Conservation (phyloP, 2,113 vertebrate species). For the Clarias gariepinus region DNA sequence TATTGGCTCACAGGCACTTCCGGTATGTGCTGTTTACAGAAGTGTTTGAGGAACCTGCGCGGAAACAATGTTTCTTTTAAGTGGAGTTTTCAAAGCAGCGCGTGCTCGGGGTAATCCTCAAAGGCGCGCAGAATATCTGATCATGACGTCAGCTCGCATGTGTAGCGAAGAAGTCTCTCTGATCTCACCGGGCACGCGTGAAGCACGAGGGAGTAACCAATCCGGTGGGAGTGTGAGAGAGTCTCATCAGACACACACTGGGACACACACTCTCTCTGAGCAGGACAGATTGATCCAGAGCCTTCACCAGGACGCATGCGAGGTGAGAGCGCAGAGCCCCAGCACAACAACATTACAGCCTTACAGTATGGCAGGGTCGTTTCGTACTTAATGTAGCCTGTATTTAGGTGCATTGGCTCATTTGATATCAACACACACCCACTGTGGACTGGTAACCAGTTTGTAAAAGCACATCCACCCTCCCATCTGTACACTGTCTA, state of each 20-base stretch:
- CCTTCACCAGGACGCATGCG: slow-evolving; percentile 66
- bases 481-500: not conserved
- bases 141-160: not conserved
- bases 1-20: slow-evolving; percentile 4
- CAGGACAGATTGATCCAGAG: slow-evolving; percentile 59
- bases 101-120: not conserved
- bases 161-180: not conserved
- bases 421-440: not conserved
- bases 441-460: not conserved
- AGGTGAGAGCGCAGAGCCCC: slow-evolving; percentile 57
- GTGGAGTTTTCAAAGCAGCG: not conserved
- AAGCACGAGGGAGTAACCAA: not conserved
- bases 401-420: not conserved
- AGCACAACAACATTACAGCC: not conserved
- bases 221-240: not conserved
- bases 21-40: not conserved
- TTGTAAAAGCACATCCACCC: not conserved
- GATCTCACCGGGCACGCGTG: not conserved
- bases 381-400: not conserved
- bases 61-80: not conserved
- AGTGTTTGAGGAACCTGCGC: not conserved
- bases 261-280: slow-evolving; percentile 48
- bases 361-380: not conserved
- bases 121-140: not conserved
- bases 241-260: not conserved